Base-by-base conservation (phyloP, 2,888 invertebrate species). In the Neocrepidodera transversa region DNA sequence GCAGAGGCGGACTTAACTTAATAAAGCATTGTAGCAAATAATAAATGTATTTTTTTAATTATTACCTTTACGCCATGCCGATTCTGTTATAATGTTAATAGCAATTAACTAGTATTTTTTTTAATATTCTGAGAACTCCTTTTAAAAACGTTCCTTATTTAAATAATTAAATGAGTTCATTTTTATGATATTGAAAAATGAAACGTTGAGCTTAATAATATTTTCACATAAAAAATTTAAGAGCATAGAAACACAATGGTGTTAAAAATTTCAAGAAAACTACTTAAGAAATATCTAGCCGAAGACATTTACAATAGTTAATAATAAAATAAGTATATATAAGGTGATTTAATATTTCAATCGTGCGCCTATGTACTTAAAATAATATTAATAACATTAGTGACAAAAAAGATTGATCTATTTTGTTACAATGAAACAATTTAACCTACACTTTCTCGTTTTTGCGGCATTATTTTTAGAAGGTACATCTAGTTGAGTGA, bases 1-100 rank as follows among this genome's bases (percentile, higher is more conserved):
- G 7, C 28, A 23, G 51, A 38, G 64, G 57, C 65, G 64, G 64
- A n/a, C n/a, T n/a, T n/a, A n/a, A n/a, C n/a, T n/a, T n/a, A n/a
- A n/a, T n/a, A n/a, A n/a, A n/a, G n/a, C n/a, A n/a, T n/a, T n/a
- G n/a, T n/a, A n/a, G n/a, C n/a, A n/a, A n/a, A n/a, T n/a, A n/a
- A n/a, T n/a, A n/a, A n/a, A n/a, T n/a, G n/a, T n/a, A n/a, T n/a
- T n/a, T n/a, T n/a, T n/a, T n/a, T n/a, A n/a, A n/a, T n/a, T n/a
- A n/a, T n/a, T n/a, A n/a, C n/a, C n/a, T 62, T 64, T 53, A 42
- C 38, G 53, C 50, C 48, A 26, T 2, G n/a, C 16, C 8, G 4
- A 30, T n/a, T 10, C 30, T 10, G n/a, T 10, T 10, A 6, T 30
- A 30, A 30, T 6, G 30, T 30, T 30, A 30, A 30, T 30, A 30